These are phyloP conservation scores for Drosophila fulvimacula DNA, from an alignment of 2,888 invertebrate species.

Conservation along the genomic window DNA sequence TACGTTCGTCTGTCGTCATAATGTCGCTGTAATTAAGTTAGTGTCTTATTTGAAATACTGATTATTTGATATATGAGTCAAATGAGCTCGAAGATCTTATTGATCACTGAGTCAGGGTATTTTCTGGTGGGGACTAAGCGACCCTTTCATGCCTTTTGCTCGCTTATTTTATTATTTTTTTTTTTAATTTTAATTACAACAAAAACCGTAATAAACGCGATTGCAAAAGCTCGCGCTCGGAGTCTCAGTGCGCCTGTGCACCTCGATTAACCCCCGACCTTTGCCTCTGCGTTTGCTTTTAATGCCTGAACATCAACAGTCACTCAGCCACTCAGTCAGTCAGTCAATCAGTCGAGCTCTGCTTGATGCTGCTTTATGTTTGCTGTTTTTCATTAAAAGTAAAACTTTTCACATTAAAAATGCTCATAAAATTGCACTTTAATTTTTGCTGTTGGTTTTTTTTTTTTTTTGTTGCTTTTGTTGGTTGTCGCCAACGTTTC, in stretches of 20 bases:
- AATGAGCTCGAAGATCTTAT: no score
- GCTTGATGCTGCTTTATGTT: slow-evolving; percentile 42
- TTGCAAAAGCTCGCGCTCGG: slow-evolving; percentile 25
- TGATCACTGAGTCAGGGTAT: slow-evolving; percentile 1
- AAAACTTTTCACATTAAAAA: slow-evolving; percentile 77
- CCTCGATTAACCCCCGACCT: slow-evolving; percentile 75
- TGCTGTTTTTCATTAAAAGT: slow-evolving; percentile 71
- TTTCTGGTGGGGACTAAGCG: neutral
- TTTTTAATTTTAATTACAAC: slow-evolving; percentile 69
- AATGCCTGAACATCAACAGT: slow-evolving; percentile 28
- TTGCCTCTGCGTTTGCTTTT: slow-evolving; percentile 37
- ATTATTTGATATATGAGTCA: neutral
- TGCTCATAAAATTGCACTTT: slow-evolving; percentile 78
- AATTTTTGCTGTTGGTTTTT: slow-evolving; percentile 40
- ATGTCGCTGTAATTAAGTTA: no score
- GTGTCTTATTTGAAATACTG: no score
- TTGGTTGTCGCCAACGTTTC: slow-evolving; percentile 37
- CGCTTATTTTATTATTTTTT: slow-evolving; percentile 42
- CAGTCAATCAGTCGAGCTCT: slow-evolving; percentile 37
- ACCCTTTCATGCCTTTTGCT: slow-evolving; percentile 3
- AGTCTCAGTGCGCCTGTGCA: slow-evolving; percentile 63
- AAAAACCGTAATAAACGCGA: slow-evolving; percentile 45
- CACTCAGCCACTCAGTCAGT: slow-evolving; percentile 16
- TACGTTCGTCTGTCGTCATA: no score
- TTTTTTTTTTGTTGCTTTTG: slow-evolving; percentile 5